A percentile compares a stretch with the other conserved stretches of the same genome.
Evolutionary conservation across 2,797 vertebrate genomes (phyloP).

Genomic region (Acipenser transmontanus): DNA sequence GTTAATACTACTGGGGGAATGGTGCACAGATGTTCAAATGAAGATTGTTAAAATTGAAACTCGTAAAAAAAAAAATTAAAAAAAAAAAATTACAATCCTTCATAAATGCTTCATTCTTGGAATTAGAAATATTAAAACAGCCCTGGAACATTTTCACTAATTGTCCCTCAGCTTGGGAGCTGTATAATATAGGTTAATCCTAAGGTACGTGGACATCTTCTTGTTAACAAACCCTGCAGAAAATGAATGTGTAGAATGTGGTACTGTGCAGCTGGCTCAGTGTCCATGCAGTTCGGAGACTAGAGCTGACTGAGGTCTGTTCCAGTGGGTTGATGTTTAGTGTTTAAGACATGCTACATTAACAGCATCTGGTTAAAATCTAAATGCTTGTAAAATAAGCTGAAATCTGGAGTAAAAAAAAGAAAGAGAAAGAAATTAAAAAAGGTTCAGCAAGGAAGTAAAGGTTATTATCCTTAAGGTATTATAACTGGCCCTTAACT

Average conservation of each 20-base stretch:
- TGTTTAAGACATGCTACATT: conserved; percentile 80
- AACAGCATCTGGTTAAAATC: conserved; percentile 81
- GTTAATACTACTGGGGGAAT: no score
- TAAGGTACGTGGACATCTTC: conserved; percentile 49
- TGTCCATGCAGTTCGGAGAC: conserved; percentile 51
- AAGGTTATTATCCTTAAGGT: conserved; percentile 74
- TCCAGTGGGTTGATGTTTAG: conserved; percentile 70
- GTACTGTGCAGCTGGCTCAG: conserved; percentile 43
- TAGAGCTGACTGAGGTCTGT: conserved; percentile 49
- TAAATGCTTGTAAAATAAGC: conserved; percentile 77
- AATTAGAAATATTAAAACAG: conserved; percentile 24
- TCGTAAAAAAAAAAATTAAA: conserved; percentile 14
- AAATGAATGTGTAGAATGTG: conserved; percentile 40
- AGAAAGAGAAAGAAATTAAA: conserved; percentile 33
- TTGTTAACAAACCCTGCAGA: conserved; percentile 51
- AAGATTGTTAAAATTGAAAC: conserved; percentile 6
- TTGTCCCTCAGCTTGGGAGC: conserved; percentile 19
- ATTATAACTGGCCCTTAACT: conserved; percentile 76
- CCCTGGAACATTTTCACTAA: conserved; percentile 21
- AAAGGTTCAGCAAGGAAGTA: conserved; percentile 64
- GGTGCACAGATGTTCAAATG: no score
- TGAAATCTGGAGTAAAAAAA: conserved; percentile 53
- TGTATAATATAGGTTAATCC: conserved; percentile 27
- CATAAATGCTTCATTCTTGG: conserved; percentile 23
- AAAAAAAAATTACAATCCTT: conserved; percentile 13